These are phyloP conservation scores for Sialia sialis DNA, from an alignment of 2,113 vertebrate genomes.

Conservation along the genomic window DNA sequence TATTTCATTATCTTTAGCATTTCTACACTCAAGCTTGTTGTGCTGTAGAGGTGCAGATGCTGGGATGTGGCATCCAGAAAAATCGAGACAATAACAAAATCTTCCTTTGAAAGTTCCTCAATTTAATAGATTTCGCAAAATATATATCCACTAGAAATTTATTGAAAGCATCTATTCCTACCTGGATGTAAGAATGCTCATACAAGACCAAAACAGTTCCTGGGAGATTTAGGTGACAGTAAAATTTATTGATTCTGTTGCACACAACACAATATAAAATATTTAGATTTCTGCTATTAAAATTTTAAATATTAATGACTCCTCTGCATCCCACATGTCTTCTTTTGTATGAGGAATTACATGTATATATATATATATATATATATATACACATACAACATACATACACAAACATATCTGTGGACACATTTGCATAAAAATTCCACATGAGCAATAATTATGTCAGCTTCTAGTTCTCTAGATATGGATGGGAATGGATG, in stretches of 20 bases:
- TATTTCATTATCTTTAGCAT: neutral
- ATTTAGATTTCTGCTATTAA: neutral
- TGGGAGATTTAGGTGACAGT: neutral
- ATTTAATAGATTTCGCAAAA: neutral
- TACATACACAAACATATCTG: neutral
- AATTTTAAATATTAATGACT: neutral
- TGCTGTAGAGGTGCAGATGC: neutral
- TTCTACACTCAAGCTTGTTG: neutral
- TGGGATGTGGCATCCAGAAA: neutral
- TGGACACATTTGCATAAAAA: neutral
- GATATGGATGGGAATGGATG: neutral
- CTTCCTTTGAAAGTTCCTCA: neutral
- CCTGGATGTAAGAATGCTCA: neutral
- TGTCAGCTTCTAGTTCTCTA: neutral
- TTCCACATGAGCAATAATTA: neutral
- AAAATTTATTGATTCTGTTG: neutral
- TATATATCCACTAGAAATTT: neutral
- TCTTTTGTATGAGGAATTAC: neutral
- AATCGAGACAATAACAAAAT: neutral
- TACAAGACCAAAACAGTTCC: neutral
- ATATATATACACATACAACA: neutral
- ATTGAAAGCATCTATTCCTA: neutral
- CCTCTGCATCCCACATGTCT: neutral
- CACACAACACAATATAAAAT: neutral
- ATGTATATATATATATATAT: neutral